A percentile compares a stretch with the other conserved stretches of the same genome.
Evolutionary conservation across 2,113 vertebrate genomes (phyloP).

Genomic region (Vicugna pacos): DNA sequence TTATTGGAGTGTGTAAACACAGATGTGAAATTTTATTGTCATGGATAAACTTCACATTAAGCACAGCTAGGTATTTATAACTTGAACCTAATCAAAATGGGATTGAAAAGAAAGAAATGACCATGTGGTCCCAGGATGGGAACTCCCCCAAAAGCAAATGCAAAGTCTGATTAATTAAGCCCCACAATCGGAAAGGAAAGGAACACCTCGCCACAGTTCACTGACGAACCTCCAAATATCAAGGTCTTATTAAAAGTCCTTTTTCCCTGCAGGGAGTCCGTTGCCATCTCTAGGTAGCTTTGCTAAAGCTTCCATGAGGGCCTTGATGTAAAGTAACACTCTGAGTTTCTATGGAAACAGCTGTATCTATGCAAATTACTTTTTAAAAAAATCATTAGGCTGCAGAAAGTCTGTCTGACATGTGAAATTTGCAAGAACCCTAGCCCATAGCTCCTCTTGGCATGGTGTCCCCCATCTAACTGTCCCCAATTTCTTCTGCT

Average conservation of each 20-base stretch:
- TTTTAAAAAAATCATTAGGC: not conserved
- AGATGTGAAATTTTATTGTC: constrained; percentile 82
- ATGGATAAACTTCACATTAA: constrained; percentile 73
- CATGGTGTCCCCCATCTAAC: no score
- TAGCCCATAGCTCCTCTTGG: not conserved
- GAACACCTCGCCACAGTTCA: not conserved
- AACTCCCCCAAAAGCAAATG: not conserved
- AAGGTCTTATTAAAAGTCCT: not conserved
- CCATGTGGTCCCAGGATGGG: not conserved
- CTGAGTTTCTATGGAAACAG: constrained; percentile 65
- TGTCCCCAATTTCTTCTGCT: not conserved
- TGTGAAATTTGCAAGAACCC: not conserved
- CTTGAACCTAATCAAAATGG: constrained; percentile 55
- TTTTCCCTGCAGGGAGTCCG: not conserved
- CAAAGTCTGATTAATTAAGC: not conserved
- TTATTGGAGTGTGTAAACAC: constrained; percentile 81
- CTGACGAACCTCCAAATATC: not conserved
- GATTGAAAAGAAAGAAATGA: constrained; percentile 51
- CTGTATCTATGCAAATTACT: constrained; percentile 33
- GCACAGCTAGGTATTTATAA: constrained; percentile 73
- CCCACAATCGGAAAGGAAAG: not conserved
- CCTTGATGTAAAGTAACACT: not conserved
- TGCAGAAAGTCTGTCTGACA: not conserved
- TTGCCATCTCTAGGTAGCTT: not conserved
- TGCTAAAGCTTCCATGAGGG: not conserved